phyloP scores from a whole-genome alignment of 1,140 invertebrate species.

The Trachymyrmex septentrionalis region DNA sequence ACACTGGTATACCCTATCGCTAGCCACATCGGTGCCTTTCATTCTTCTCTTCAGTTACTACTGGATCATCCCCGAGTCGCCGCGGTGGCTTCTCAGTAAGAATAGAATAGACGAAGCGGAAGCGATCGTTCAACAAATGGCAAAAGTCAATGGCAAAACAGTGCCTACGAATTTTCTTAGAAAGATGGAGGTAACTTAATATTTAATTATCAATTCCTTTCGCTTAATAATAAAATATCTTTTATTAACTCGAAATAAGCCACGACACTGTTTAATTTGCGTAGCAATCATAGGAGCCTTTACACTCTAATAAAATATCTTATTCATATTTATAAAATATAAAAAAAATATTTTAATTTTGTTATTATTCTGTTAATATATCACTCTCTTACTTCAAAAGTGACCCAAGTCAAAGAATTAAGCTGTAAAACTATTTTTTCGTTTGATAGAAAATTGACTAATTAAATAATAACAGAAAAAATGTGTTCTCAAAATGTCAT shows the following conservation, averaged over 20 bases:
- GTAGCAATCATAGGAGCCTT: no score
- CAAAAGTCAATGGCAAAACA: constrained; percentile 87
- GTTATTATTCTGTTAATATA: no score
- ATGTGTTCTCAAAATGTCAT: no score
- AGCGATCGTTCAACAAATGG: constrained; percentile 87
- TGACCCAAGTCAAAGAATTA: no score
- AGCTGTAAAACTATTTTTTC: no score
- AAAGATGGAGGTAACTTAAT: constrained; percentile 84
- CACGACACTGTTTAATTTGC: no score
- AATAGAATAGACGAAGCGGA: constrained; percentile 88
- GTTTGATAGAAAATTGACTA: no score
- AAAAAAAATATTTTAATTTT: no score
- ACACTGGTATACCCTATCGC: constrained; percentile 89
- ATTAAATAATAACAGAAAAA: no score
- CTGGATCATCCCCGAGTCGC: constrained; percentile 90
- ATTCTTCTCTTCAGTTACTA: constrained; percentile 89
- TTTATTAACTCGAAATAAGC: no score
- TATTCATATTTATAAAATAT: neutral
- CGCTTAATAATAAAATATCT: neutral
- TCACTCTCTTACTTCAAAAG: no score
- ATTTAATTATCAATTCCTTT: neutral
- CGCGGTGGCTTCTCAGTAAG: constrained; percentile 89
- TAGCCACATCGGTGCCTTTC: constrained; percentile 91
- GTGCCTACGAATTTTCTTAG: constrained; percentile 86
- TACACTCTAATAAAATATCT: no score